Conservation (phyloP, 2,113 vertebrate species). For the Ochotona princeps region DNA sequence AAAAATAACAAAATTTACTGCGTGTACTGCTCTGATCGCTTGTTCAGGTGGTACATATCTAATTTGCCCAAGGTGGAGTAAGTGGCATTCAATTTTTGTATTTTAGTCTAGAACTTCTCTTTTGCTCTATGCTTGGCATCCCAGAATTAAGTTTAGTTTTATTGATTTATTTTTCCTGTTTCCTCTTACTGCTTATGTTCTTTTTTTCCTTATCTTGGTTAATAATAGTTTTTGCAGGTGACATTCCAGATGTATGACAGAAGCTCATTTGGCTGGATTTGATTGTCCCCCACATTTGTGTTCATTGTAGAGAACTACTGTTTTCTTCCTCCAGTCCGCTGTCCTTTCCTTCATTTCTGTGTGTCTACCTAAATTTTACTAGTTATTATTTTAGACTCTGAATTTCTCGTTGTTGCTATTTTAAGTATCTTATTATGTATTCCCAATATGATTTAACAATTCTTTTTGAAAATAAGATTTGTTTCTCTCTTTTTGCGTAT, state of each 20-base stretch:
- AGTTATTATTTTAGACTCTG: conserved; percentile 27
- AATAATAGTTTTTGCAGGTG: conserved; percentile 16
- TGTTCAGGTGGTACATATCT: conserved; percentile 19
- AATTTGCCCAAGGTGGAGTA: neutral
- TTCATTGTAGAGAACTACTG: neutral
- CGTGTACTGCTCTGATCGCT: neutral
- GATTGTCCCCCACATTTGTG: neutral
- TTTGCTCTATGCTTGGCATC: conserved; percentile 5
- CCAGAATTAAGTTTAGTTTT: conserved; percentile 45
- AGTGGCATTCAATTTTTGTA: neutral
- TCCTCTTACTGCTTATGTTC: neutral
- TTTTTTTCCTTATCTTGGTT: neutral
- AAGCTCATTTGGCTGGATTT: conserved; percentile 22
- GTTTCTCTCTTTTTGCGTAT: conserved; percentile 51
- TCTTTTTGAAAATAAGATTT: conserved; percentile 56
- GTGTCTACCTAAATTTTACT: neutral
- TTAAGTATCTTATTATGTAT: neutral
- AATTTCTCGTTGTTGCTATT: conserved; percentile 43
- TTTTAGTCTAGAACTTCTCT: neutral
- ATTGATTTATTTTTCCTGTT: conserved; percentile 5
- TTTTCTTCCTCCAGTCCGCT: neutral
- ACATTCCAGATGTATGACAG: neutral
- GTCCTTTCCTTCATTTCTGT: neutral
- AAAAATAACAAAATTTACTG: neutral
- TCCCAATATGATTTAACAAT: conserved; percentile 12